Evolutionary conservation across 2,797 vertebrate species (phyloP).

Genomic region (Melopsittacus undulatus): DNA sequence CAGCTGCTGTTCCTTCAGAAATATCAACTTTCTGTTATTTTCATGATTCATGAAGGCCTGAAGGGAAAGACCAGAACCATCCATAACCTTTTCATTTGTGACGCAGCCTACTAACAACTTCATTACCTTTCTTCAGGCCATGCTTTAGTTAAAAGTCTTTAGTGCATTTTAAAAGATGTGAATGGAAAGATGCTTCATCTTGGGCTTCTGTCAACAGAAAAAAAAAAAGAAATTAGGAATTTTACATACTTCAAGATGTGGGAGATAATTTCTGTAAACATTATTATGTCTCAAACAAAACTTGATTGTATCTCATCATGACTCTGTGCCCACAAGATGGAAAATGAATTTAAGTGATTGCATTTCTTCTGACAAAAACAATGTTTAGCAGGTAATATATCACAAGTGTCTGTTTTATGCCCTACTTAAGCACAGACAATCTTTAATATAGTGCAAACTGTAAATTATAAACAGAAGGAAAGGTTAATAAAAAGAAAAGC

Average conservation of each 20-base stretch:
- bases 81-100: not conserved
- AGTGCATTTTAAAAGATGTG: not conserved
- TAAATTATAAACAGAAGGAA: not conserved
- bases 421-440: not conserved
- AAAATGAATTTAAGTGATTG: not conserved
- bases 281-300: not conserved
- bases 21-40: not conserved
- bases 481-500: not conserved
- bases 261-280: not conserved
- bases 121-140: not conserved
- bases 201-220: conserved; percentile 19
- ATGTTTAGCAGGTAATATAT: not conserved
- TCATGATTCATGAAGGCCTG: conserved; percentile 7
- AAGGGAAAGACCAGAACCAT: conserved; percentile 10
- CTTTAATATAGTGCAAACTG: not conserved
- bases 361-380: not conserved
- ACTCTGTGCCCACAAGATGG: not conserved
- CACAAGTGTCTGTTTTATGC: not conserved
- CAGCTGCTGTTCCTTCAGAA: not conserved
- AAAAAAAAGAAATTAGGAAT: not conserved
- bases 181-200: not conserved
- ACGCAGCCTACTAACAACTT: not conserved
- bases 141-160: not conserved
- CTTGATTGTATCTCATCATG: not conserved
- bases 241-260: not conserved